These are phyloP conservation scores for Lacanobia oleracea DNA, from an alignment of 2,888 invertebrate species.

Conservation along the genomic window DNA sequence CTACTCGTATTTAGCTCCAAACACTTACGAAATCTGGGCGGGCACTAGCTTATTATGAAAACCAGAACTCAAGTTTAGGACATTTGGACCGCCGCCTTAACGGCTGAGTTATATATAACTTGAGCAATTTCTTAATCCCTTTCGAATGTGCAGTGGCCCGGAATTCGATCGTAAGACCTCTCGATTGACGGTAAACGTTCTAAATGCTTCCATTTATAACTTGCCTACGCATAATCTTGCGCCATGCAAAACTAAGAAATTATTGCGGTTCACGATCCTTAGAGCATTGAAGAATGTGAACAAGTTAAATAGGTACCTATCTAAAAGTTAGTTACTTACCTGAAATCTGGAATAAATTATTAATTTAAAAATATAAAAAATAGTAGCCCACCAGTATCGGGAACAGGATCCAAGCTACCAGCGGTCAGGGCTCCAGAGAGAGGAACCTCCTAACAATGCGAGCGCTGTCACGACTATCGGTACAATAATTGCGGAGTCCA, in stretches of 20 bases:
- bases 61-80: constrained; percentile 42
- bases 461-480: no score
- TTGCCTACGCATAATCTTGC: constrained; percentile 12
- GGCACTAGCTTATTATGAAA: constrained; percentile 30
- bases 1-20: background rate
- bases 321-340: no score
- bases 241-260: background rate
- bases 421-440: no score
- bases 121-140: constrained; percentile 48
- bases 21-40: constrained; percentile 25
- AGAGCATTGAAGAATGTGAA: background rate
- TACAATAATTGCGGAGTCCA: no score
- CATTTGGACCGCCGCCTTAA: constrained; percentile 16
- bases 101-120: constrained; percentile 14
- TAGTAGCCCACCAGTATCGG: no score
- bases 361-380: no score
- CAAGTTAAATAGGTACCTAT: no score
- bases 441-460: no score
- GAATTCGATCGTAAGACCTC: constrained; percentile 41
- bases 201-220: constrained; percentile 4
- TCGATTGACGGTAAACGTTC: constrained; percentile 21
- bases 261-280: constrained; percentile 16
- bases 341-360: no score
- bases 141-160: constrained; percentile 52
- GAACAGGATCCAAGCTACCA: no score